Conservation (phyloP, 1,140 invertebrate species). For the Cardiocondyla obscurior region DNA sequence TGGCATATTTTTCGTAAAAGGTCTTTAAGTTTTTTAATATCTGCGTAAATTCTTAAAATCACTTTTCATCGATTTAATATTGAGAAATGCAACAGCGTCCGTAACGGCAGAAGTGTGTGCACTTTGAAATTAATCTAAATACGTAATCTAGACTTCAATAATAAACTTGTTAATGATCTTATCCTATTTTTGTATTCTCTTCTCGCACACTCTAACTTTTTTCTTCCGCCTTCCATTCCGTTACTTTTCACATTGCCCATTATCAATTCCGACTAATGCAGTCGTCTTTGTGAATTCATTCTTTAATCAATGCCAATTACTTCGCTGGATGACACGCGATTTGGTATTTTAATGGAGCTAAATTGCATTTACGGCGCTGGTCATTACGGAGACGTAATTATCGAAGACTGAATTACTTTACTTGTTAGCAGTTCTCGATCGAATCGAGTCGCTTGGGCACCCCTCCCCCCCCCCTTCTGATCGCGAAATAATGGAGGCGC, state of each 20-base stretch:
- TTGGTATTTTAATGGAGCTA: constrained; percentile 38
- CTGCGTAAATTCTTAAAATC: not conserved
- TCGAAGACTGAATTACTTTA: constrained; percentile 41
- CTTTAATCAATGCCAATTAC: constrained; percentile 39
- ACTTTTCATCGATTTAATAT: not conserved
- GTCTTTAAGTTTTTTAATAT: not conserved
- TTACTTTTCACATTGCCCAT: not conserved
- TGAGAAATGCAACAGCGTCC: not conserved
- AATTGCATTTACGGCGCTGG: constrained; percentile 38
- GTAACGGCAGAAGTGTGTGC: not conserved
- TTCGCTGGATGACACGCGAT: constrained; percentile 23
- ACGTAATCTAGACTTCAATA: not conserved
- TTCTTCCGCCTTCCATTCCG: not conserved
- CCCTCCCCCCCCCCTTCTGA: not conserved
- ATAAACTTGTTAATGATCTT: not conserved
- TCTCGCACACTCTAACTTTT: not conserved
- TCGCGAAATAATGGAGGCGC: constrained; percentile 47
- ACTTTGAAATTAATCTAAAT: not conserved
- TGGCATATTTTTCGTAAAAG: not conserved
- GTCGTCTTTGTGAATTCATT: constrained; percentile 36
- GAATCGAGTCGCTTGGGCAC: not conserved
- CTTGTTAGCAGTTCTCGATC: constrained; percentile 50
- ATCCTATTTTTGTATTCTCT: not conserved
- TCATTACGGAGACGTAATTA: constrained; percentile 40
- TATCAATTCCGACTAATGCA: constrained; percentile 14